Base-by-base conservation (phyloP, 2,888 invertebrate species). In the Agonopterix alstromeriana region DNA sequence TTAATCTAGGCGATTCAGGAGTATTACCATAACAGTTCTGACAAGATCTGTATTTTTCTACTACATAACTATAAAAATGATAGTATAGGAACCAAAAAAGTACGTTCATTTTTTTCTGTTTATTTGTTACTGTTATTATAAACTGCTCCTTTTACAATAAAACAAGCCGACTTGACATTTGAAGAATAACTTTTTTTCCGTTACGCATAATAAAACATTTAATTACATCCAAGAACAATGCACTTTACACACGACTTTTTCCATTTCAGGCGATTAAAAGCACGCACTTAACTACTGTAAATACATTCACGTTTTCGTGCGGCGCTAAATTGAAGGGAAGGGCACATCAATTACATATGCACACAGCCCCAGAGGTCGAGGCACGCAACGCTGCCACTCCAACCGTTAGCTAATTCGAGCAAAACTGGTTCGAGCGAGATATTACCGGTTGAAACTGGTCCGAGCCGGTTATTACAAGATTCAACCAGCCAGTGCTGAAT, bases 281-380 rank as follows among this genome's bases (percentile, higher is more conserved):
- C 63, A 54, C 55, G 57, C 57, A 56, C 55, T 55, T 54, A 62
- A 53, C 10, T 42, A 60, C 55, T 56, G 67, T 27, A 58, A 66
- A 63, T 64, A 42, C 10, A 11, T 2, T 11, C 12, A 64, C 56
- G 62, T 58, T 64, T 60, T 63, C 62, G 61, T 65, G 62, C 49
- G 48, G 57, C 53, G 66, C 66, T 68, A 77, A 78, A 78, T 76
- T 76, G 73, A 68, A 70, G 68, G 70, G 71, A 73, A 77, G 67
- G 64, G 66, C 67, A 66, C 67, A 73, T 73, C 74, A 70, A 81
- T 77, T 78, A 78, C 70, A 67, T 71, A 78, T 77, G 73, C 76
- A 75, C 73, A 77, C 67, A 70, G 61, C 67, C 64, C 60, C 63
- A 61, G 53, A 11, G 67, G 67, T 61, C 59, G 59, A 48, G 45